Evolutionary conservation across 2,797 vertebrate species (phyloP).

Genomic region (Momotus momota): DNA sequence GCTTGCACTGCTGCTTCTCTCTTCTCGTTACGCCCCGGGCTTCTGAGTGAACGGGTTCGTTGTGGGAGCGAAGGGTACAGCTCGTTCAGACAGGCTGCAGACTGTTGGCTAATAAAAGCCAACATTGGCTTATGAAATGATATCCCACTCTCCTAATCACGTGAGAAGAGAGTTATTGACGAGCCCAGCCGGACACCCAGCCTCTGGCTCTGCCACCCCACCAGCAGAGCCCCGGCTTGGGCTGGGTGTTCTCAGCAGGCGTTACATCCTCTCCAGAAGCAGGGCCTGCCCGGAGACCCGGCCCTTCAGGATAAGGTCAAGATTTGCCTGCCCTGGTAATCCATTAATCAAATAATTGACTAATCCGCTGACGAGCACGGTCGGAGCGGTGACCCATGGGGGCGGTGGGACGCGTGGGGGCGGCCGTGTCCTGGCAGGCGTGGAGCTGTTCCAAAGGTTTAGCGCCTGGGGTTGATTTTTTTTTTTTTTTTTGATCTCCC

Average conservation of each 20-base stretch:
- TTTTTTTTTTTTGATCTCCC: neutral
- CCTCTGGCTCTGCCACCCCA: neutral
- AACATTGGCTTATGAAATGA: neutral
- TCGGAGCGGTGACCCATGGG: neutral
- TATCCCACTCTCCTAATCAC: neutral
- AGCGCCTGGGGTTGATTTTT: neutral
- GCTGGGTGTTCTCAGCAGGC: neutral
- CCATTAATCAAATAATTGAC: slow-evolving; percentile 74
- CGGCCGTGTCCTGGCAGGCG: neutral
- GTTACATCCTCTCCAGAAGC: neutral
- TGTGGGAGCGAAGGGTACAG: neutral
- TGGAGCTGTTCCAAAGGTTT: neutral
- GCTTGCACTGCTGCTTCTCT: slow-evolving; percentile 4
- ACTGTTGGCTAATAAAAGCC: neutral
- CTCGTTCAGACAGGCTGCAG: neutral
- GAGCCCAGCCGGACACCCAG: neutral
- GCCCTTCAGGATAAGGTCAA: neutral
- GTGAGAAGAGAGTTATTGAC: accelerated
- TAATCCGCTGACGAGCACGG: slow-evolving; percentile 6
- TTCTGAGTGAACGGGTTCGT: neutral
- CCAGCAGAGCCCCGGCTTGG: accelerated
- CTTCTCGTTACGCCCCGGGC: neutral
- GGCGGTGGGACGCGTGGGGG: neutral
- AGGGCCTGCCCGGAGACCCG: neutral
- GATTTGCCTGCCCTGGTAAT: slow-evolving; percentile 23